Conservation (phyloP, 2,888 invertebrate genomes). For the Scrobipalpa costella region DNA sequence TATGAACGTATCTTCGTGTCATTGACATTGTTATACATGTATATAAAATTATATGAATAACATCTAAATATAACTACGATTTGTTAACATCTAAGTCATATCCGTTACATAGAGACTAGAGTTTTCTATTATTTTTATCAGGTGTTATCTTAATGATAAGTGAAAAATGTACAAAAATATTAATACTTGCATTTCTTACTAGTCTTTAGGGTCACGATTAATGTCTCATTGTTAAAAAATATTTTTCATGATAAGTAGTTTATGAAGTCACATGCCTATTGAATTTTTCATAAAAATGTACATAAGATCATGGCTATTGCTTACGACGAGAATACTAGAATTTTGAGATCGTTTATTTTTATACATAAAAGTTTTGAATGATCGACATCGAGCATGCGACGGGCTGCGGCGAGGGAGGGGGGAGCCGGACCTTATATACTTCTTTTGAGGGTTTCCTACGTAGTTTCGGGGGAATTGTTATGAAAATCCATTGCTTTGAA, state of each 20-base stretch:
- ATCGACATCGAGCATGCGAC: conserved; percentile 46
- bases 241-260: conserved; percentile 50
- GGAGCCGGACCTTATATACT: background rate
- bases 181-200: conserved; percentile 77
- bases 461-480: background rate
- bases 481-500: background rate
- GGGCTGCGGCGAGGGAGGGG: conserved; percentile 44
- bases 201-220: conserved; percentile 77
- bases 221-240: conserved; percentile 49
- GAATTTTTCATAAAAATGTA: conserved; percentile 46
- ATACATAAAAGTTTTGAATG: conserved; percentile 75
- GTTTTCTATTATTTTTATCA: conserved; percentile 73
- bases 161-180: conserved; percentile 75
- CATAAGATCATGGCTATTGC: conserved; percentile 58
- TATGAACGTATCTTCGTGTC: conserved; percentile 42
- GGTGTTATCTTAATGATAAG: conserved; percentile 78
- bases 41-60: conserved; percentile 46
- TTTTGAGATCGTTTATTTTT: conserved; percentile 76
- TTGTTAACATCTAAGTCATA: conserved; percentile 77
- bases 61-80: conserved; percentile 46
- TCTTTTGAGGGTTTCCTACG: background rate
- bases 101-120: conserved; percentile 64
- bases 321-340: conserved; percentile 53
- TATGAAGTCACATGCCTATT: conserved; percentile 40
- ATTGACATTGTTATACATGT: conserved; percentile 38